Evolutionary conservation across 2,113 vertebrate genomes (phyloP), one percentile per base, ranked within the genome.

Genomic region (Nothoprocta perdicaria): DNA sequence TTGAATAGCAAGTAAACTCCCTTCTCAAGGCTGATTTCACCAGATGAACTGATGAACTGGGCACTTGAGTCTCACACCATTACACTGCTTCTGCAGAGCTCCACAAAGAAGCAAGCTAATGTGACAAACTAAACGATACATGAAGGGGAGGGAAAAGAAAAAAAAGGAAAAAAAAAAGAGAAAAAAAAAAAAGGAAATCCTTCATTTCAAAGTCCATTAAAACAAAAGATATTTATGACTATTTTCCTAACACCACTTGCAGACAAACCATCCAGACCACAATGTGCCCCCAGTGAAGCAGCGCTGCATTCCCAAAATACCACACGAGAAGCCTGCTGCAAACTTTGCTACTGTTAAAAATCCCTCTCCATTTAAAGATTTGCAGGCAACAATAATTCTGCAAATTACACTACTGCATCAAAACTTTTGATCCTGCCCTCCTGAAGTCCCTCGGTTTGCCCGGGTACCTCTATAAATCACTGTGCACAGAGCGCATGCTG

Each of bases 241-340:
- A 7, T 27, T 27, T 63, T 74, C 41, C 41, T 68, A 88, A 13
- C 3, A 24, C 45, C 63, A 33, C 22, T 29, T 87, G 15, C 50
- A n/a, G 41, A 23, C 46, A 72, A 79, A 80, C 14, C 24, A 71
- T 2, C 22, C 52, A 52, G 52, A 61, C 19, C 6, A 74, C 43
- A 72, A 35, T 16, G 15, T 2, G 27, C 15, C 41, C 41, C 55
- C 12, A 60, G 35, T n/a, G 55, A 17, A 80, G 29, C 29, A 50
- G 29, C n/a, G 38, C 7, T 14, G 4, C 8, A 14, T 24, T 93
- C 31, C 74, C 15, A 5, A 67, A 89, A 75, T 5, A 53, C 4
- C 24, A 13, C 0, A 0, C 27, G 22, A 10, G n/a, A 61, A 57
- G 9, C 8, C 58, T 58, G 31, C 24, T 41, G 31, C 38, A 58